Conservation (phyloP, 2,888 invertebrate genomes). For the Pasiphila rectangulata region DNA sequence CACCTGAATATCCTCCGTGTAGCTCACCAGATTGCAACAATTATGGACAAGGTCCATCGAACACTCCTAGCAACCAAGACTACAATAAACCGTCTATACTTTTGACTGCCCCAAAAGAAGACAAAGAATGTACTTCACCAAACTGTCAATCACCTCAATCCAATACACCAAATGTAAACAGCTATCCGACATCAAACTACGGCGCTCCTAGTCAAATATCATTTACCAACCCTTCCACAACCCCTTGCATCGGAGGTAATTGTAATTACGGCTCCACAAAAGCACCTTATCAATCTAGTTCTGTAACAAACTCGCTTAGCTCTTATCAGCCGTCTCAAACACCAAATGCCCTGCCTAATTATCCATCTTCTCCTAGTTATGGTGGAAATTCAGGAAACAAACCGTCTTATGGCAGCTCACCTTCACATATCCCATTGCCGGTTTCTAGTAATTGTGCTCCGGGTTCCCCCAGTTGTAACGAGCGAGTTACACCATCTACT, state of each 20-base stretch:
- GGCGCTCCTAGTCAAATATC: conserved; percentile 18
- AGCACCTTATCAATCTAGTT: conserved; percentile 18
- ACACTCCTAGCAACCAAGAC: conserved; percentile 24
- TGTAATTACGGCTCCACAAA: conserved; percentile 28
- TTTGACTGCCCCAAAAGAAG: conserved; percentile 55
- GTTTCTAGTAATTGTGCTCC: conserved; percentile 3
- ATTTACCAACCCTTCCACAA: conserved; percentile 10
- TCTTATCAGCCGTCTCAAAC: background rate
- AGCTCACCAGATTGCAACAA: conserved; percentile 33
- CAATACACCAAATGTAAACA: conserved; percentile 1
- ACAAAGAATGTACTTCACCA: conserved; percentile 36
- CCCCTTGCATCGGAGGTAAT: conserved; percentile 24
- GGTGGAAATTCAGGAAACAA: conserved; percentile 8
- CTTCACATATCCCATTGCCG: conserved; percentile 1
- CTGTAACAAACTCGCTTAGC: conserved; percentile 11
- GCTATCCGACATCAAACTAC: conserved; percentile 14
- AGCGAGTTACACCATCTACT: background rate
- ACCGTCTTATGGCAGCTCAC: conserved; percentile 10
- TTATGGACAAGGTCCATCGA: conserved; percentile 31
- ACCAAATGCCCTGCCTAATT: conserved; percentile 17
- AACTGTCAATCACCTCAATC: conserved; percentile 20
- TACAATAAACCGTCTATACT: conserved; percentile 45
- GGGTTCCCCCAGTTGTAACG: conserved; percentile 8
- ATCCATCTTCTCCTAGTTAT: conserved; percentile 15
- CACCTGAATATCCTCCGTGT: conserved; percentile 29